Evolutionary conservation across 2,797 vertebrate species (phyloP).

Genomic region (Phalloptychus januarius): DNA sequence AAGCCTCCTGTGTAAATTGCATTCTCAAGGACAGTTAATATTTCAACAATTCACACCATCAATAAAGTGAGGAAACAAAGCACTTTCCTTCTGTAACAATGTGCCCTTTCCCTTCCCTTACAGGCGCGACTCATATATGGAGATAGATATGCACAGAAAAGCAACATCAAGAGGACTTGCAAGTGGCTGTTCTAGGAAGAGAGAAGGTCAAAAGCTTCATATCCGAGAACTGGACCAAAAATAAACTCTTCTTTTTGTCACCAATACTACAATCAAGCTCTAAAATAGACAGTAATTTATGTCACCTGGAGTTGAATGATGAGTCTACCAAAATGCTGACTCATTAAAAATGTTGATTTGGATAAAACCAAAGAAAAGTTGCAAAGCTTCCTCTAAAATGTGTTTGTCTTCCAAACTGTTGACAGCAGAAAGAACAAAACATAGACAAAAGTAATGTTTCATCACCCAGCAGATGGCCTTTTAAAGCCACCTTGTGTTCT

Average conservation of each 20-base stretch:
- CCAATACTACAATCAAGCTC: slow-evolving; percentile 1
- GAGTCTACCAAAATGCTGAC: not conserved
- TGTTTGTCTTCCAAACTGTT: not conserved
- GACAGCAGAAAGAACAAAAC: not conserved
- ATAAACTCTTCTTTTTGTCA: not conserved
- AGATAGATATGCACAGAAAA: slow-evolving; percentile 44
- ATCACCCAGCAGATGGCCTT: not conserved
- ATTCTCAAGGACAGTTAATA: slow-evolving; percentile 25
- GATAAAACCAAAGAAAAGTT: not conserved
- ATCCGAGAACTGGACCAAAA: slow-evolving; percentile 24
- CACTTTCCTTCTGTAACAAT: slow-evolving; percentile 67
- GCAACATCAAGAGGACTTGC: slow-evolving; percentile 29
- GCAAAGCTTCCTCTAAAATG: not conserved
- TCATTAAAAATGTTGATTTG: too few species aligned
- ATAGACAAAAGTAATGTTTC: not conserved
- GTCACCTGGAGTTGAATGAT: not conserved
- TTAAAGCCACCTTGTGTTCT: not conserved
- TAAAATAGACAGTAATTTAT: not conserved
- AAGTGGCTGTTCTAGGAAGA: slow-evolving; percentile 44
- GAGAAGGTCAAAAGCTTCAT: slow-evolving; percentile 46
- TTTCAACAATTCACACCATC: slow-evolving; percentile 38
- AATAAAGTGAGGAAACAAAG: slow-evolving; percentile 63
- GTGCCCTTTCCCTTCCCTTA: slow-evolving; percentile 19
- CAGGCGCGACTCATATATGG: slow-evolving; percentile 47
- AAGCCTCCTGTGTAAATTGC: slow-evolving; percentile 11